Evolutionary conservation across 2,888 invertebrate genomes (phyloP).

Genomic region (Athalia circularis): DNA sequence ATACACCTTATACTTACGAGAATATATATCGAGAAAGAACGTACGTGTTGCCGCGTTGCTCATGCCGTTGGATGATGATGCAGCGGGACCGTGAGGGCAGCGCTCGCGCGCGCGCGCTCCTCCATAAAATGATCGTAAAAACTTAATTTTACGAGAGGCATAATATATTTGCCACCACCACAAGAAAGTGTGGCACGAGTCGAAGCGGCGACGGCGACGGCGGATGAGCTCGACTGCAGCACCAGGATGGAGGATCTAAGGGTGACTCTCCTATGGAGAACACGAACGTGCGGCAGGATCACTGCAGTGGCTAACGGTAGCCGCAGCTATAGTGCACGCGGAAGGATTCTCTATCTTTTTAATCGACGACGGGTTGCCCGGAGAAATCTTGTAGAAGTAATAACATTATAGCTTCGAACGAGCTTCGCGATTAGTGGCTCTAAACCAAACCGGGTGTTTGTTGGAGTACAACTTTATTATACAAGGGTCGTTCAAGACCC

Average conservation of each 20-base stretch:
- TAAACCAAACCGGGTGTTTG: not conserved
- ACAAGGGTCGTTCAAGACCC: not conserved
- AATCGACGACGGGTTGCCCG: slow-evolving; percentile 7
- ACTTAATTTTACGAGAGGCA: slow-evolving; percentile 75
- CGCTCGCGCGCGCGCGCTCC: slow-evolving; percentile 60
- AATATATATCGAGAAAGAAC: too few relatives aligned
- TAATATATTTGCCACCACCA: slow-evolving; percentile 73
- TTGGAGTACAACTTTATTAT: not conserved
- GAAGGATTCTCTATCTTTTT: slow-evolving; percentile 22
- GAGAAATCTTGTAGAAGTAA: not conserved
- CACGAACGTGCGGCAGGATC: not conserved
- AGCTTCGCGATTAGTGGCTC: not conserved
- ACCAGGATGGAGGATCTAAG: not conserved
- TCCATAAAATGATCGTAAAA: slow-evolving; percentile 75
- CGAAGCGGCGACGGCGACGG: slow-evolving; percentile 34
- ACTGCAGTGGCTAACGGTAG: not conserved
- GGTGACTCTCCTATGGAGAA: not conserved
- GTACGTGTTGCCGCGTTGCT: too few relatives aligned
- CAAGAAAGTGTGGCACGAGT: slow-evolving; percentile 60
- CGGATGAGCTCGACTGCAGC: too few relatives aligned
- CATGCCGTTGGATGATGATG: not conserved
- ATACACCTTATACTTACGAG: too few relatives aligned
- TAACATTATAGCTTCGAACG: not conserved
- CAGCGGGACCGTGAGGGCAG: slow-evolving; percentile 20
- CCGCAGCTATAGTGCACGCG: not conserved